Base-by-base conservation (phyloP, 1,140 invertebrate species). In the Calycopis cecrops region DNA sequence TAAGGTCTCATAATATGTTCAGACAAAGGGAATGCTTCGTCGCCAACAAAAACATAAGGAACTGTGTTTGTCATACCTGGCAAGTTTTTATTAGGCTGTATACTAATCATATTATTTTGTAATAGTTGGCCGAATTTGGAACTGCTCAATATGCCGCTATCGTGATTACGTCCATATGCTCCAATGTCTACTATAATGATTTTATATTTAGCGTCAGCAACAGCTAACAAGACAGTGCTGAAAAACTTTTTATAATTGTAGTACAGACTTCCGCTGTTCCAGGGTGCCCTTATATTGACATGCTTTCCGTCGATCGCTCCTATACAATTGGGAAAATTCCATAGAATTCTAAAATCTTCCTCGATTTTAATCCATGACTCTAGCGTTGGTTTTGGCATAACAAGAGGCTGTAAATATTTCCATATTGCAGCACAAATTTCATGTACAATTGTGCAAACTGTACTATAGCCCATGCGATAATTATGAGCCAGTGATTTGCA, bases 251-350 rank as follows among this genome's bases (percentile, higher is more conserved):
- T 52, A 14, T 52, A 52, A 12, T 52, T 52, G 18, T 37, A 52
- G 18, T 21, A 52, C 7, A 21, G 35, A 52, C 50, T 52, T 9
- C 50, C 50, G 17, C 50, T 52, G 35, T 52, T 52, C 50, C 50
- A 52, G n/a, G 50, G 50, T 37, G 50, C 50, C 8, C 50, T 52
- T 52, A 52, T 52, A 40, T 52, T 52, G 18, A 52, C 50, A 37
- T 52, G 50, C 18, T 52, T 52, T 16, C 33, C 48, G 16, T 50
- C 48, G 16, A 50, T 35, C 14, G 48, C 48, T 12, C 48, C 33
- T 35, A 50, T 50, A 50, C 48, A 50, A 17, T 50, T 50, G 16
- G 48, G 48, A 33, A 50, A 50, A 50, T 50, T 52, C 50, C 50
- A 52, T 52, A 21, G 35, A n/a, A 16, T 52, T 52, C 18, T 21